Conservation (phyloP, 2,797 vertebrate genomes). For the Staurois parvus region DNA sequence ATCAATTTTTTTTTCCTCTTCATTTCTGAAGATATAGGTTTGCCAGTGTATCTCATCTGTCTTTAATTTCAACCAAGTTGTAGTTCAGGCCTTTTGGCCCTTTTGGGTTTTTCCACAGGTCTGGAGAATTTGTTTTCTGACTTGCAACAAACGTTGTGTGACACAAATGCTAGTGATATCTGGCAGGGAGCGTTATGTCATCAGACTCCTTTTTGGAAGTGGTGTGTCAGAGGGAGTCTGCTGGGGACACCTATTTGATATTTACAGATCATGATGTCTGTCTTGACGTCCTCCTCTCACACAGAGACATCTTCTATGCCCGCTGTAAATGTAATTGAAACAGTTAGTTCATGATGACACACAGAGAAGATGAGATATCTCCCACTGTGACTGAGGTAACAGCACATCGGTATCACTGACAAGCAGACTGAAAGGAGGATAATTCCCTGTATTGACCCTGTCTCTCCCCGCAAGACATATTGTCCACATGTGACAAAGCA, state of each 20-base stretch:
- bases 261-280: neutral
- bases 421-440: slow-evolving; percentile 14
- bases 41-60: no score
- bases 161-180: neutral
- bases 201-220: neutral
- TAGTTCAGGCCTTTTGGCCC: no score
- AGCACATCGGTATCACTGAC: slow-evolving; percentile 3
- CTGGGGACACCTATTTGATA: slow-evolving; percentile 14
- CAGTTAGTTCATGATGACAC: slow-evolving; percentile 37
- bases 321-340: slow-evolving; percentile 51
- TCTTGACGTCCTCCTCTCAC: slow-evolving; percentile 37
- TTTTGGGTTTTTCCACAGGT: no score
- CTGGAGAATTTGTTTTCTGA: neutral
- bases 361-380: slow-evolving; percentile 2
- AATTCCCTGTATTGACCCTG: slow-evolving; percentile 21
- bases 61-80: no score
- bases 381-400: slow-evolving; percentile 6
- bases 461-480: neutral
- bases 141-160: neutral
- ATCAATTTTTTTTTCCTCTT: no score
- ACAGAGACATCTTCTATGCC: slow-evolving; percentile 51
- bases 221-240: neutral
- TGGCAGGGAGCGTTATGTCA: neutral
- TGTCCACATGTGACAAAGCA: neutral
- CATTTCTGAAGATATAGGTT: no score